Conservation (phyloP, 2,888 invertebrate species). For the Lithophane leautieri region DNA sequence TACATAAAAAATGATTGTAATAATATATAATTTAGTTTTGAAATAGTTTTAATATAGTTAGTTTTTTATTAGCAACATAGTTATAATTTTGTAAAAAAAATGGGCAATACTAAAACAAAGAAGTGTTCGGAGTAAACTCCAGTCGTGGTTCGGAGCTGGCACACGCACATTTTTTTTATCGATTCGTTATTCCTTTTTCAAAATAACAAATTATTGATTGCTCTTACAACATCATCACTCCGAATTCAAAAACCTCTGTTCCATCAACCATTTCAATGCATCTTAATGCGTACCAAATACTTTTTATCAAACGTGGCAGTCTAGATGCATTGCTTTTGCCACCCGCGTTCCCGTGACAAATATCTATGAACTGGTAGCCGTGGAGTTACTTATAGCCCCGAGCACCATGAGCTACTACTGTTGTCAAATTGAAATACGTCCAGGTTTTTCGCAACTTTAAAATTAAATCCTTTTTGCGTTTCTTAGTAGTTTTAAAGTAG, state of each 20-base stretch:
- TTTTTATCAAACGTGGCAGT: slow-evolving; percentile 33
- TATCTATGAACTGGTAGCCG: slow-evolving; percentile 43
- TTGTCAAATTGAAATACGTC: slow-evolving; percentile 59
- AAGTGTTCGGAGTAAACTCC: no score
- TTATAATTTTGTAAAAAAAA: no score
- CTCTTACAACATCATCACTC: not conserved
- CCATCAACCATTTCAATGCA: not conserved
- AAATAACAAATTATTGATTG: not conserved
- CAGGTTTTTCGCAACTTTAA: slow-evolving; percentile 55
- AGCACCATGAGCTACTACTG: slow-evolving; percentile 52
- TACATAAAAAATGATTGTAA: no score
- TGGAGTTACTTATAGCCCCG: slow-evolving; percentile 46
- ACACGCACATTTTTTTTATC: not conserved
- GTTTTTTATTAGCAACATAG: no score
- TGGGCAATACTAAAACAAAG: no score
- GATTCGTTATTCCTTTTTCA: not conserved
- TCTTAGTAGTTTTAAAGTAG: slow-evolving; percentile 40
- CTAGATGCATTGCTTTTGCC: slow-evolving; percentile 35
- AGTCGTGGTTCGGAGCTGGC: no score
- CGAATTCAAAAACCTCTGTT: not conserved
- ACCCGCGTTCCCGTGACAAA: slow-evolving; percentile 51
- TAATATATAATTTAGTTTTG: no score
- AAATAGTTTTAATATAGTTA: no score
- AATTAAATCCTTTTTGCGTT: slow-evolving; percentile 57
- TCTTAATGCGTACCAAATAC: slow-evolving; percentile 7